Percentiles rank a stretch among this genome's conserved stretches.
Evolutionary conservation across 2,797 vertebrate species (phyloP).

Genomic region (Enteromius mattozi): DNA sequence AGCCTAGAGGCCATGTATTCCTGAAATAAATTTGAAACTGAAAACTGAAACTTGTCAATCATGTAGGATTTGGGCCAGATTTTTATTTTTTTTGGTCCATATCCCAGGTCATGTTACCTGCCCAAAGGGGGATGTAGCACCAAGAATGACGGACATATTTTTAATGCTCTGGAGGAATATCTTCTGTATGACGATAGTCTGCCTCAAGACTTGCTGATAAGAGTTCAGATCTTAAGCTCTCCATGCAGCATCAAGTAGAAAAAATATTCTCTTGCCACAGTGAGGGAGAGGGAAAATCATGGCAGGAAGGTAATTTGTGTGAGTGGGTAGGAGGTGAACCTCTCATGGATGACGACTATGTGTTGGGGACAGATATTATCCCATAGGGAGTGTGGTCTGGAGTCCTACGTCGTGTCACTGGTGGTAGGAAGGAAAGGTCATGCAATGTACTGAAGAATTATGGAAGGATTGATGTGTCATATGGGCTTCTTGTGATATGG

Average conservation of each 20-base stretch:
- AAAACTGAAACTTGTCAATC: background rate
- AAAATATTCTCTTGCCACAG: background rate
- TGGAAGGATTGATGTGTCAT: background rate
- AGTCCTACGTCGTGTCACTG: background rate
- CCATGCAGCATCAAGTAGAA: background rate
- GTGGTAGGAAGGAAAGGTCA: conserved; percentile 39
- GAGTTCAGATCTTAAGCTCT: conserved; percentile 14
- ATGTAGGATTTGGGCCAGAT: background rate
- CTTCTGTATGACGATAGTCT: background rate
- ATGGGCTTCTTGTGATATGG: conserved; percentile 7
- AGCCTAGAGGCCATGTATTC: background rate
- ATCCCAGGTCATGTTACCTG: background rate
- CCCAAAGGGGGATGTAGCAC: background rate
- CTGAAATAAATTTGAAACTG: background rate
- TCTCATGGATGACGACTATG: background rate
- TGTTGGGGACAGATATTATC: background rate
- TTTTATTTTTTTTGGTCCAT: background rate
- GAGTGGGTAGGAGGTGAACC: conserved; percentile 15
- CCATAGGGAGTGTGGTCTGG: background rate
- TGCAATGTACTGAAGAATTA: conserved; percentile 18
- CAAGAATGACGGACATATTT: background rate
- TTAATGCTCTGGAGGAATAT: background rate
- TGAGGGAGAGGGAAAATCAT: background rate
- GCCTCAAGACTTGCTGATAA: conserved; percentile 19
- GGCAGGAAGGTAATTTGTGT: conserved; percentile 3